These are phyloP conservation scores for Peribatodes rhomboidaria DNA, from an alignment of 2,888 invertebrate species.

Conservation along the genomic window DNA sequence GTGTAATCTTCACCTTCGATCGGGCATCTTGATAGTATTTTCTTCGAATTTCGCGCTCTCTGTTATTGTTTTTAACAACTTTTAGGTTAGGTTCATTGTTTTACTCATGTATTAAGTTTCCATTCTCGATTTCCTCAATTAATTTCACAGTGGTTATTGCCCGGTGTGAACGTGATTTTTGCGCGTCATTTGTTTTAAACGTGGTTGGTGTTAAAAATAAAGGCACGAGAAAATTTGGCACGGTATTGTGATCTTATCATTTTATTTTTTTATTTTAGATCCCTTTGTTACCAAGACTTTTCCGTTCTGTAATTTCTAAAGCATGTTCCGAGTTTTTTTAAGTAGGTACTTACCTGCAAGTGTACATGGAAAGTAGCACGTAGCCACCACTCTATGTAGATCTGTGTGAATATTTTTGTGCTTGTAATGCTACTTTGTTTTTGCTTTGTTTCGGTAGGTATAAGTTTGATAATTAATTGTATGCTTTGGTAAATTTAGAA, in stretches of 20 bases:
- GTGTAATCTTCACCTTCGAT: constrained; percentile 9
- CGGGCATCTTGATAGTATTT: constrained; percentile 1
- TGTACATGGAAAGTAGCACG: too few species aligned
- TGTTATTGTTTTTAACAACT: not conserved
- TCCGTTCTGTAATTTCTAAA: not conserved
- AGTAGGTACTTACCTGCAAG: too few species aligned
- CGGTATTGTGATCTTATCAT: constrained; percentile 4
- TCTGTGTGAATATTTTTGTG: too few species aligned
- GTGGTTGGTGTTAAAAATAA: constrained; percentile 28
- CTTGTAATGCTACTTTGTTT: too few species aligned
- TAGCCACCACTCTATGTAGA: too few species aligned
- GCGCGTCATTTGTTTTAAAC: constrained; percentile 31
- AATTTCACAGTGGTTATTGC: constrained; percentile 22
- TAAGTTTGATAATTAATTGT: too few species aligned
- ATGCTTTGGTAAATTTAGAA: too few species aligned
- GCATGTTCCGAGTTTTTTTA: too few species aligned
- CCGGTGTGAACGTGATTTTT: constrained; percentile 19
- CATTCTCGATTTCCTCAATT: constrained; percentile 21
- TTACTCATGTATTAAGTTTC: constrained; percentile 6
- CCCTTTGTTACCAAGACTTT: not conserved
- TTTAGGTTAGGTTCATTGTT: not conserved
- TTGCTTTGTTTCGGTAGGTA: too few species aligned
- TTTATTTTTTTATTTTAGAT: not conserved
- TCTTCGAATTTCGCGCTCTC: not conserved
- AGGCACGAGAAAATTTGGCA: constrained; percentile 17